Conservation (phyloP, 1,140 invertebrate genomes). For the Trichonephila clavata region DNA sequence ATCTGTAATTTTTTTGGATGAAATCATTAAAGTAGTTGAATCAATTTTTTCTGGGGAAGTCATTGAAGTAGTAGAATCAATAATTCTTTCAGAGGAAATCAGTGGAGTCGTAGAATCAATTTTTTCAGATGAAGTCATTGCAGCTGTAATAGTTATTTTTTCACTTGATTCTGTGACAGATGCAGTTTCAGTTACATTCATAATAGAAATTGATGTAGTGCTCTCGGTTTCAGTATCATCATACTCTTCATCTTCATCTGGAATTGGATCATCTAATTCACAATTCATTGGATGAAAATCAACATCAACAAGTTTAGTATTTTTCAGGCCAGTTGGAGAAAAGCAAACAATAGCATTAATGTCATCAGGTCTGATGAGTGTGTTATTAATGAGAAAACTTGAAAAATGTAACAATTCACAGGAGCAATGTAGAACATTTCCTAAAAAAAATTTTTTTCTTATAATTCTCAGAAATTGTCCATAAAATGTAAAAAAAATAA, state of each 20-base stretch:
- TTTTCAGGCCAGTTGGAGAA: neutral
- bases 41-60: neutral
- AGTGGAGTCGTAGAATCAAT: neutral
- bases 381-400: neutral
- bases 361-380: neutral
- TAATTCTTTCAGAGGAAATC: neutral
- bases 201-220: neutral
- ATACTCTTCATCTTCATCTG: neutral
- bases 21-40: neutral
- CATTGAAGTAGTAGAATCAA: neutral
- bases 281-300: slow-evolving; percentile 12
- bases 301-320: neutral
- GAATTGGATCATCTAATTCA: neutral
- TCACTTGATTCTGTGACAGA: neutral
- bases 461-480: neutral
- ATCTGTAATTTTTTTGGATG: neutral
- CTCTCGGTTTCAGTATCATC: neutral
- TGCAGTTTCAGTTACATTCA: neutral
- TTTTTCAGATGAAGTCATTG: neutral
- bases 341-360: neutral
- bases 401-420: slow-evolving; percentile 25
- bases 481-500: no score
- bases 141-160: neutral
- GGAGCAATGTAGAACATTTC: neutral
- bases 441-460: neutral